Evolutionary conservation across 1,140 invertebrate genomes (phyloP).

Genomic region (Nephila pilipes): DNA sequence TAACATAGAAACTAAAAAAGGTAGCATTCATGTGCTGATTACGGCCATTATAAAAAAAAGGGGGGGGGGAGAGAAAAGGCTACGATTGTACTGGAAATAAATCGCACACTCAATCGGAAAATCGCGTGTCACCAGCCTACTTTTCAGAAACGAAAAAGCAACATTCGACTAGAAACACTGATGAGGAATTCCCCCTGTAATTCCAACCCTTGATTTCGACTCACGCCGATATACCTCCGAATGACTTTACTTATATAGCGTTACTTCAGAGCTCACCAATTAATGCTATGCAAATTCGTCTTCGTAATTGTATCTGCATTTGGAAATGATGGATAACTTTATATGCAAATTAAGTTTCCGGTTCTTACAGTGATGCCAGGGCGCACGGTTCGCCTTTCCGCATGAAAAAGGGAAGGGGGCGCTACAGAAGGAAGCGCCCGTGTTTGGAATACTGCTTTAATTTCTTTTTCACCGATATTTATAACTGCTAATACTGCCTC

Average conservation of each 20-base stretch:
- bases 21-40: too few relatives aligned
- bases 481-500: conserved; percentile 36
- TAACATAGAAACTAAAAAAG: too few relatives aligned
- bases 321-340: conserved; percentile 76
- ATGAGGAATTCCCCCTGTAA: not conserved
- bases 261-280: conserved; percentile 56
- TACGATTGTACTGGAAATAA: not conserved
- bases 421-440: conserved; percentile 8
- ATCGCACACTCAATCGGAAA: not conserved
- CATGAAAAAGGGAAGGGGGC: conserved; percentile 45
- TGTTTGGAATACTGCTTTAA: conserved; percentile 75
- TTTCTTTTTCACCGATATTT: conserved; percentile 72
- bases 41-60: not conserved
- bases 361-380: conserved; percentile 52
- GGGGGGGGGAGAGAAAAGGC: not conserved
- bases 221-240: conserved; percentile 44
- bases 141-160: not conserved
- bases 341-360: conserved; percentile 76
- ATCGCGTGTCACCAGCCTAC: not conserved
- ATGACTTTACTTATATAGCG: not conserved
- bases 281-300: conserved; percentile 73
- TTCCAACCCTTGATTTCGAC: not conserved
- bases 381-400: not conserved
- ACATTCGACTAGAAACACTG: not conserved
- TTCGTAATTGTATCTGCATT: conserved; percentile 76